These are phyloP conservation scores for Turdus rufiventris DNA, from an alignment of 2,113 vertebrate genomes.

Conservation along the genomic window DNA sequence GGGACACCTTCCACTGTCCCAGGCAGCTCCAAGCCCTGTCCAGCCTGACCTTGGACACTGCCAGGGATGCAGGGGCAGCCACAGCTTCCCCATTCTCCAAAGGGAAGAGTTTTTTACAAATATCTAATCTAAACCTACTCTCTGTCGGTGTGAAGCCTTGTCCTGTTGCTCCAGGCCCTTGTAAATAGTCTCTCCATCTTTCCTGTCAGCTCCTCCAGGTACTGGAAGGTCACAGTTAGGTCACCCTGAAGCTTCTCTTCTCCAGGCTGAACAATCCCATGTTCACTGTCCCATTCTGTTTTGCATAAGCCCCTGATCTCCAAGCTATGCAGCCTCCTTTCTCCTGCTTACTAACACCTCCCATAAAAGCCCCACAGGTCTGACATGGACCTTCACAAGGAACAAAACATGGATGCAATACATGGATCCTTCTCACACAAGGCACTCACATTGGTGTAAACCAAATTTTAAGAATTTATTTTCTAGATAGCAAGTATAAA, in stretches of 20 bases:
- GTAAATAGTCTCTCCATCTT: background rate
- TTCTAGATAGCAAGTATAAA: background rate
- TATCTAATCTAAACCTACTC: background rate
- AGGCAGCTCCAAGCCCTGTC: background rate
- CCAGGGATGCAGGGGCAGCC: background rate
- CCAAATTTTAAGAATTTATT: background rate
- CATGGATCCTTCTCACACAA: background rate
- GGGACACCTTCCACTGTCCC: background rate
- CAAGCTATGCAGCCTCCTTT: background rate
- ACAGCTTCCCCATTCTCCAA: fast-evolving
- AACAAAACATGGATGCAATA: background rate
- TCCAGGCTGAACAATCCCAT: background rate
- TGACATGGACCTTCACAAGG: fast-evolving
- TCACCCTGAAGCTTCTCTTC: background rate
- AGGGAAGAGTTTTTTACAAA: background rate
- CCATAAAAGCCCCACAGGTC: background rate
- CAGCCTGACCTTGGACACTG: background rate
- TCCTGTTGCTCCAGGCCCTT: background rate
- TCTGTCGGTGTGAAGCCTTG: background rate
- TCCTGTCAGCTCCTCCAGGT: background rate
- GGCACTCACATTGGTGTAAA: background rate
- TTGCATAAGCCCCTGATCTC: background rate
- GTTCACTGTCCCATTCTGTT: background rate
- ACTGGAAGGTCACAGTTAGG: background rate
- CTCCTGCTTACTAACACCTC: background rate